Base-by-base conservation (phyloP, 23 tunicate species). In the Styela clava region DNA sequence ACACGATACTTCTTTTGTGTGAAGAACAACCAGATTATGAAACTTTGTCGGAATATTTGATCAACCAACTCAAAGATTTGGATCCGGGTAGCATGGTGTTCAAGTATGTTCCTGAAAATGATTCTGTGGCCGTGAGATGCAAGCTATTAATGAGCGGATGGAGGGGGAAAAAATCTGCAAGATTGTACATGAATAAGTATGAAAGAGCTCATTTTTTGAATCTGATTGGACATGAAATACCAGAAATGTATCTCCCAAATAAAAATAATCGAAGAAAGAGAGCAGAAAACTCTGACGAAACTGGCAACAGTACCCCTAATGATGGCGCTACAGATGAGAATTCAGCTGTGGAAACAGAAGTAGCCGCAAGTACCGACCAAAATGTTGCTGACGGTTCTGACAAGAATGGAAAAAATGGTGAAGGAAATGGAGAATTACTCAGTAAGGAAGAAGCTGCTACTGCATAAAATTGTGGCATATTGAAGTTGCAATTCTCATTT, bases 191-290 rank as follows among this genome's bases (percentile, higher is more conserved):
- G 82, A 81, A 76, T 70, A 86, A 82, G 83, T 71, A 82, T 62
- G 99, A 95, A 63, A 73, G 99, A 26, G 94, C 94, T 86, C 99
- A 95, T 34, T 88, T 78, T 62, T 85, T 95, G 19, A 83, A 95
- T 70, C 73, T 95, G 84, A 51, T 93, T 24, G 92, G 89, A n/a
- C 74, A 82, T 3, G 88, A 86, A 2, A 82, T 95, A 1, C 99
- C 99, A 2, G 92, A 89, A 24, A 37, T 78, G 26, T 61, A 88
- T 37, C 72, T 85, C 25, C 98, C 90, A 32, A 93, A 93, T 69
- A 87, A 65, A 30, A 93, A 76, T 37, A 79, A 62, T 63, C 83
- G 91, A 27, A 70, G 91, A 7, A 36, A 79, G 22, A 67, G 91
- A 23, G 91, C 97, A 0, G 97, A 86, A 71, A 80, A 78, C 16